Base-by-base conservation (phyloP, 2,797 vertebrate species). In the Sebastes melanostomus region DNA sequence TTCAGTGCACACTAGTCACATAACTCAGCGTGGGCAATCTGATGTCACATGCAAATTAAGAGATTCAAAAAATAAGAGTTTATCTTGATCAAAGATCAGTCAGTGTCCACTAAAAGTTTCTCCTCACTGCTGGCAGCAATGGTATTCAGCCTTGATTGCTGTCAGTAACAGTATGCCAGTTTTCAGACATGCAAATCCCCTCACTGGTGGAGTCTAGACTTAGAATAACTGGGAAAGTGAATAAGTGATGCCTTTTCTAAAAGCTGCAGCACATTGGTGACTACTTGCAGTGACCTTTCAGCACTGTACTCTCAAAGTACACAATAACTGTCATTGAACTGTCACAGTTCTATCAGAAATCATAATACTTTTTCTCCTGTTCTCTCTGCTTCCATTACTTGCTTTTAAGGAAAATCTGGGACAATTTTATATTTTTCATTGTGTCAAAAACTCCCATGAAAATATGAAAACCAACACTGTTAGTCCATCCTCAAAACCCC, bases 21-120 rank as follows among this genome's bases (percentile, higher is more conserved):
- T 55, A 24, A 5, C 30, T 60, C 50, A 78, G 71, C 10, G 20
- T 59, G 61, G 68, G 72, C 81, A 56, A 24, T 38, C 74, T 66
- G 27, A 54, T 66, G 71, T 68, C 81, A 81, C 67, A 83, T 72
- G 55, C 42, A 78, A 79, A 89, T 46, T 46, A 46, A 46, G 16
- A 18, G 42, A 18, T 46, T 46, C 42, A 46, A 46, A 46, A 46
- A 46, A 46, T 3, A 46, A 18, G 50, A 65, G n/a, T 13, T 46
- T 1, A 10, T 34, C 30, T 42, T 62, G 1, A 42, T 67, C 14
- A 18, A n/a, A 59, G 29, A 50, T 22, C n/a, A 32, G 14, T 30
- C 2, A 20, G 20, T 20, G 34, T 32, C 36, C 18, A 1, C 34
- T 6, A 5, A 46, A 8, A 42, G 30, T 9, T 66, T 27, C 62